Conservation (phyloP, 2,113 vertebrate genomes). For the Cephalophus harveyi region DNA sequence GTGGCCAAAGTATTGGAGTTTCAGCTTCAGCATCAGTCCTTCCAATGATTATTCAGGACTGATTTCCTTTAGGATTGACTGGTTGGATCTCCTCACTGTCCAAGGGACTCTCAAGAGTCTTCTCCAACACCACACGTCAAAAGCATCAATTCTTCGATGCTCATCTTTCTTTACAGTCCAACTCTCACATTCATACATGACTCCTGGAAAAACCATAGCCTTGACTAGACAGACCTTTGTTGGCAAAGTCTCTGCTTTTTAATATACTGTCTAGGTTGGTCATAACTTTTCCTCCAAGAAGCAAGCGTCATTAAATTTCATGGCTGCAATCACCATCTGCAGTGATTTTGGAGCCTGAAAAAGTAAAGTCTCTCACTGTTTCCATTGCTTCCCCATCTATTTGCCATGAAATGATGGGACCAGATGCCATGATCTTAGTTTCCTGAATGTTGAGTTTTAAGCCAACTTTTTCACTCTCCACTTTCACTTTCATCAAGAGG, state of each 20-base stretch:
- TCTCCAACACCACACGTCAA: not conserved
- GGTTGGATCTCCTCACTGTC: not conserved
- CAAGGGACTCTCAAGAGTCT: not conserved
- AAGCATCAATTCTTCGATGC: accelerated
- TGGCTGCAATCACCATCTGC: not conserved
- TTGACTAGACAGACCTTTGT: not conserved
- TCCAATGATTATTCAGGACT: not conserved
- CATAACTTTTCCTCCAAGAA: not conserved
- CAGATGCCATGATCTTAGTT: not conserved
- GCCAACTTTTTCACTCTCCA: not conserved
- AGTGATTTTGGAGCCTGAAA: not conserved
- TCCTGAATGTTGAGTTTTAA: not conserved
- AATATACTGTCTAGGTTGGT: not conserved
- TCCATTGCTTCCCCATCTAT: not conserved
- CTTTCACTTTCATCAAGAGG: not conserved
- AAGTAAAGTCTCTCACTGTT: not conserved
- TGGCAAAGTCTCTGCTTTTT: not conserved
- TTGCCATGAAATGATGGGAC: not conserved
- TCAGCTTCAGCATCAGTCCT: not conserved
- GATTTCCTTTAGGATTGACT: not conserved
- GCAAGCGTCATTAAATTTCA: not conserved
- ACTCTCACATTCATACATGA: not conserved
- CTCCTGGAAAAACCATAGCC: not conserved
- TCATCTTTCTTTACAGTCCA: not conserved
- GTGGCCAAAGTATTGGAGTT: not conserved